Conservation (phyloP, 2,113 vertebrate species). For the Aix galericulata region DNA sequence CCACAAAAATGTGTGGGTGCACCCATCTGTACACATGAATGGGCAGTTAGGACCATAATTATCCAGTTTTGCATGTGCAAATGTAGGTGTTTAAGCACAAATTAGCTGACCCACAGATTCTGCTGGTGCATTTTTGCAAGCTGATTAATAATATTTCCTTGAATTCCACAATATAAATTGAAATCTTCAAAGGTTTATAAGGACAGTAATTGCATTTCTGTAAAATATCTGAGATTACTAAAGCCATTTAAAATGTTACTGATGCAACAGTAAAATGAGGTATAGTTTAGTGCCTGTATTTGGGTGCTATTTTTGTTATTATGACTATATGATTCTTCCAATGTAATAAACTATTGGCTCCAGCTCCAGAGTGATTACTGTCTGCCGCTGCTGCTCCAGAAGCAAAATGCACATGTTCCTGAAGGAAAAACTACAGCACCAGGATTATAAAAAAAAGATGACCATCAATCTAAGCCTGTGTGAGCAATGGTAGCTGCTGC, state of each 20-base stretch:
- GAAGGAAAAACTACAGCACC: not conserved
- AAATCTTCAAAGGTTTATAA: not conserved
- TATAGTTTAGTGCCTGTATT: not conserved
- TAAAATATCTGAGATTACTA: not conserved
- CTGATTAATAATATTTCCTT: not conserved
- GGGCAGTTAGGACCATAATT: constrained; percentile 52
- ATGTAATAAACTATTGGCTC: not conserved
- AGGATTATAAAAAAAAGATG: constrained; percentile 22
- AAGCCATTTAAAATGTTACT: not conserved
- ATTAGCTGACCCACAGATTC: constrained; percentile 34
- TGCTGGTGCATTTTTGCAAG: not conserved
- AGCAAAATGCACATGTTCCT: constrained; percentile 1
- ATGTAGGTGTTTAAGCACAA: constrained; percentile 50
- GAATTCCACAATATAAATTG: not conserved
- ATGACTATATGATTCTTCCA: not conserved
- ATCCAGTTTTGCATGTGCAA: constrained; percentile 43
- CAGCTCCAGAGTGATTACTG: not conserved
- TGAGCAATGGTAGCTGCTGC: constrained; percentile 37
- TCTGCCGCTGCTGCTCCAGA: not conserved
- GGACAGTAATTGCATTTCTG: not conserved
- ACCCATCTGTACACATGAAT: constrained; percentile 68
- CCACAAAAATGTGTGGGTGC: constrained; percentile 64
- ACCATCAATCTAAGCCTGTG: constrained; percentile 9
- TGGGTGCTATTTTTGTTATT: not conserved
- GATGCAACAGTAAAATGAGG: not conserved